These are phyloP conservation scores for Oenanthe oenanthe DNA, from an alignment of 2,113 vertebrate genomes.

Conservation along the genomic window DNA sequence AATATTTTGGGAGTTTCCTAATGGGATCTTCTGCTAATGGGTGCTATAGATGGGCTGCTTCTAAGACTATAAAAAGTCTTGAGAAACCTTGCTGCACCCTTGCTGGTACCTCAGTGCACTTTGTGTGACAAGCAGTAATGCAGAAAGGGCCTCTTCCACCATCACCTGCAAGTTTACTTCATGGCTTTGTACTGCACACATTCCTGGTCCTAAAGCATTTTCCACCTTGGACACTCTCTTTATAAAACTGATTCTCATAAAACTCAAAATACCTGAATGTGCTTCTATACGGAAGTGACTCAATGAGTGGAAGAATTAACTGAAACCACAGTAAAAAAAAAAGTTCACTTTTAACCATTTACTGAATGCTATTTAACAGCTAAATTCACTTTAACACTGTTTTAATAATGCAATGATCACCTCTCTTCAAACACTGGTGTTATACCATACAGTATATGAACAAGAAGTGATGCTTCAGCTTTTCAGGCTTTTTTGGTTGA, in stretches of 20 bases:
- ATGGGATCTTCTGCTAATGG: neutral
- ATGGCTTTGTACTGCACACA: neutral
- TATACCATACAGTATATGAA: neutral
- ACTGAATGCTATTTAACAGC: neutral
- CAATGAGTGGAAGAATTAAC: neutral
- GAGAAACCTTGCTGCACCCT: neutral
- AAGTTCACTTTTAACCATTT: neutral
- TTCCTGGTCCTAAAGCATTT: neutral
- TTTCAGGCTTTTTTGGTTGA: neutral
- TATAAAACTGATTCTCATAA: neutral
- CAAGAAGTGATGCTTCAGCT: neutral
- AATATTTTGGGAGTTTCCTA: neutral
- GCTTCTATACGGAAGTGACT: neutral
- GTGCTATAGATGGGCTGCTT: neutral
- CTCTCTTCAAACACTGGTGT: neutral
- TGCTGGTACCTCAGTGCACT: neutral
- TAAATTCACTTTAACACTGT: neutral
- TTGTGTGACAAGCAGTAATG: neutral
- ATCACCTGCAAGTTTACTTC: neutral
- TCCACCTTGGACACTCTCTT: neutral
- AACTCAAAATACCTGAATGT: neutral
- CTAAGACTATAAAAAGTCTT: neutral
- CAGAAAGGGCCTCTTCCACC: neutral
- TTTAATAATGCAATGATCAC: neutral
- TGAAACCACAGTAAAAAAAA: neutral